Conservation (phyloP, 2,797 vertebrate genomes). For the Pseudochirops cupreus region DNA sequence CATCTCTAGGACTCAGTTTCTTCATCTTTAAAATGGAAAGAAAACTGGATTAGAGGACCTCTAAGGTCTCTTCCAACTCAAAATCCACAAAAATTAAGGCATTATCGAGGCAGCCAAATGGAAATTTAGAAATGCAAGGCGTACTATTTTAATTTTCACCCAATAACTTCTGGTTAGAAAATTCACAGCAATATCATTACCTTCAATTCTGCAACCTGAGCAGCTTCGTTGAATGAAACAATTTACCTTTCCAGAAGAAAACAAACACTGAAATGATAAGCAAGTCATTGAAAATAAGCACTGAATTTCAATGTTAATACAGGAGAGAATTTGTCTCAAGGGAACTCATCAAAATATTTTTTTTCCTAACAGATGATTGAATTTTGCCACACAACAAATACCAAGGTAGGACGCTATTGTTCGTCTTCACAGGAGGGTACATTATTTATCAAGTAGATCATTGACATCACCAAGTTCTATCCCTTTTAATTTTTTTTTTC, state of each 20-base stretch:
- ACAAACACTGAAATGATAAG: neutral
- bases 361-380: neutral
- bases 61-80: neutral
- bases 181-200: neutral
- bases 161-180: neutral
- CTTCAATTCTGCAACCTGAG: neutral
- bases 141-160: neutral
- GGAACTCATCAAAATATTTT: neutral
- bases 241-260: neutral
- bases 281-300: neutral
- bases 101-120: neutral
- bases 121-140: neutral
- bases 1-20: neutral
- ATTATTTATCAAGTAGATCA: neutral
- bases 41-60: neutral
- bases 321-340: neutral
- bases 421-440: neutral
- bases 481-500: neutral
- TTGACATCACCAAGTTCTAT: neutral
- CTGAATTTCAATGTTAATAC: neutral
- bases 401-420: neutral
- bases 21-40: neutral
- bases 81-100: neutral
- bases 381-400: neutral
- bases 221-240: neutral